Conservation (phyloP, 2,888 invertebrate species). For the Drosophila demipolita region DNA sequence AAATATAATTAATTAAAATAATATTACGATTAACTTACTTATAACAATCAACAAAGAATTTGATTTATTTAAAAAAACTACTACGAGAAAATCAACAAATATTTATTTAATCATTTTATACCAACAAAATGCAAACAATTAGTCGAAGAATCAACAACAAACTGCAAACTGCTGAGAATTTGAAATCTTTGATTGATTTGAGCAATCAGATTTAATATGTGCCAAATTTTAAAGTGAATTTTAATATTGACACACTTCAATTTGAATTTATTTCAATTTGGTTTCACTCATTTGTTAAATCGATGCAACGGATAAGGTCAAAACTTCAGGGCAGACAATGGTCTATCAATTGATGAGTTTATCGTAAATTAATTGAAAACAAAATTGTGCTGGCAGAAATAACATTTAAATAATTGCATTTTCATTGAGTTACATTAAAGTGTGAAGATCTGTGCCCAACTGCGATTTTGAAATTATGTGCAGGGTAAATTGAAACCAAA, state of each 20-base stretch:
- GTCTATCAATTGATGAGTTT: not conserved
- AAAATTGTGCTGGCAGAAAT: not conserved
- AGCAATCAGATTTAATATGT: not conserved
- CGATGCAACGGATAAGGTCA: not conserved
- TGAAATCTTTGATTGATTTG: not conserved
- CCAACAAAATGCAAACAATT: not conserved
- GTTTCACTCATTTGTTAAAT: not conserved
- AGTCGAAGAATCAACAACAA: not conserved
- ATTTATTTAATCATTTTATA: not conserved
- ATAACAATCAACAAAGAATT: not conserved
- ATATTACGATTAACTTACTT: not conserved
- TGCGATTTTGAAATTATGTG: not conserved
- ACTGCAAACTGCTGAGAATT: not conserved
- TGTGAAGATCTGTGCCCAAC: not conserved
- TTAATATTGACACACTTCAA: too few species aligned
- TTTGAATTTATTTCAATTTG: not conserved
- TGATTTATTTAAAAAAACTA: too few species aligned
- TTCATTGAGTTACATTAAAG: not conserved
- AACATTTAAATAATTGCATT: slow-evolving; percentile 4
- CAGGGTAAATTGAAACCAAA: slow-evolving; percentile 32
- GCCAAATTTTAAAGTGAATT: not conserved
- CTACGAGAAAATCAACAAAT: not conserved
- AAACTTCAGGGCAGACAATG: not conserved
- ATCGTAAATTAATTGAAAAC: slow-evolving; percentile 17
- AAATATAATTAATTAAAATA: not conserved